Evolutionary conservation across 2,888 invertebrate species (phyloP), one percentile per base, ranked within the genome.

Genomic region (Xestia rhomboidea): DNA sequence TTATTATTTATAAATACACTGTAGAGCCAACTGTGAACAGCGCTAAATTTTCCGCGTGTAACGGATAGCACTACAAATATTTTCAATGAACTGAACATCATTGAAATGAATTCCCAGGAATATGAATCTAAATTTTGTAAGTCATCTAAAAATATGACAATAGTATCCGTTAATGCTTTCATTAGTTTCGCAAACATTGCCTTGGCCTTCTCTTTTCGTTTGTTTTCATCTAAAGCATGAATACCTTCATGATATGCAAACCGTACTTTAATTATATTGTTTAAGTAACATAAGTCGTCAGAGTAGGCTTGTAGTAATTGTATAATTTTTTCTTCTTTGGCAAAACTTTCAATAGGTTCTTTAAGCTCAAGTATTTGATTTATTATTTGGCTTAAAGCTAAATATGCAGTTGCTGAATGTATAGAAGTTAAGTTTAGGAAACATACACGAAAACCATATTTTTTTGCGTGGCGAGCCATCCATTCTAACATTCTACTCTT

Each of bases 401-500:
- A 93, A 91, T 93, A 94, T 46, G 93, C 92, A 74, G 94, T 97
- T 82, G 94, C 95, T 68, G 93, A 95, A 90, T 94, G 97, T 88
- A 94, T 96, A 74, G 94, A 94, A n/a, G 94, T 95, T 80, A 95
- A 91, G 74, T 86, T 93, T 68, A 94, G 87, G 78, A 87, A 90
- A 82, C 93, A 93, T 80, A 94, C 89, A 85, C 87, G 89, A 76
- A 90, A 87, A 8, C 89, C 89, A 73, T 87, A 89, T 86, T 93
- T 95, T 88, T 86, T 92, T 4, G 95, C 92, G 73, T 91, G 66
- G 67, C 95, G 92, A 3, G 93, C 91, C 94, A 96, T 97, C 91
- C 97, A 96, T 87, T 97, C 96, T 76, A 97, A 89, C 66, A 97
- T 87, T 82, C 97, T 95, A 38, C 96, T 97, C 90, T 97, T 97